These are phyloP conservation scores for Carollia perspicillata DNA, from an alignment of 2,113 vertebrate species.

Conservation along the genomic window DNA sequence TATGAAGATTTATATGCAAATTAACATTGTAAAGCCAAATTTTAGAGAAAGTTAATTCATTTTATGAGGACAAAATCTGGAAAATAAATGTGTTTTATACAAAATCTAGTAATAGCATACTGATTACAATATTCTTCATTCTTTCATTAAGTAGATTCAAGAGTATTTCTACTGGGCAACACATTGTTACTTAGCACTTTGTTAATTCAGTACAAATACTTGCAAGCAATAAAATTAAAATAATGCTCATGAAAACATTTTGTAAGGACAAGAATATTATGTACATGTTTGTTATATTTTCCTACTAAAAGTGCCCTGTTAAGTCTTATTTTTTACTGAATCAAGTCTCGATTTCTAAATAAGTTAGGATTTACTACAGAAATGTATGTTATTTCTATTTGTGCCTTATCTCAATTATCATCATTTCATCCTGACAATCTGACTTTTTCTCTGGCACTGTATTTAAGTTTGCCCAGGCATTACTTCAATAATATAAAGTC, in stretches of 20 bases:
- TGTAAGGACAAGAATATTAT: conserved; percentile 31
- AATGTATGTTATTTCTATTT: conserved; percentile 20
- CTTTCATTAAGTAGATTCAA: conserved; percentile 50
- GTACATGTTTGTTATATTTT: neutral
- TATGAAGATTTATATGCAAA: conserved; percentile 53
- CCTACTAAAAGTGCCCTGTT: neutral
- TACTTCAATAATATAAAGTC: neutral
- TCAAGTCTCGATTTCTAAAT: neutral
- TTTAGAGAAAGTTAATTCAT: conserved; percentile 7
- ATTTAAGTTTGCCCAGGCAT: neutral
- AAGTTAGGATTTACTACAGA: neutral
- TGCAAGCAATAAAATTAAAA: conserved; percentile 56
- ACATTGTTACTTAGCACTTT: conserved; percentile 24
- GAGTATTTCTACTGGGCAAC: conserved; percentile 5
- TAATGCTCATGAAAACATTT: conserved; percentile 43
- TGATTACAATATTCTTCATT: conserved; percentile 40
- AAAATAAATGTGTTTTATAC: conserved; percentile 37
- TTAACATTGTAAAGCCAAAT: neutral
- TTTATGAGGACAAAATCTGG: conserved; percentile 51
- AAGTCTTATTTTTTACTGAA: conserved; percentile 1
- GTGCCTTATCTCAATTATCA: neutral
- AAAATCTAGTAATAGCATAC: conserved; percentile 18
- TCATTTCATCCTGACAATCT: conserved; percentile 6
- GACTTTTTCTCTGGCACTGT: neutral
- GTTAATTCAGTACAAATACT: conserved; percentile 51